Evolutionary conservation across 1,140 invertebrate species (phyloP).

Genomic region (Drosophila sechellia): DNA sequence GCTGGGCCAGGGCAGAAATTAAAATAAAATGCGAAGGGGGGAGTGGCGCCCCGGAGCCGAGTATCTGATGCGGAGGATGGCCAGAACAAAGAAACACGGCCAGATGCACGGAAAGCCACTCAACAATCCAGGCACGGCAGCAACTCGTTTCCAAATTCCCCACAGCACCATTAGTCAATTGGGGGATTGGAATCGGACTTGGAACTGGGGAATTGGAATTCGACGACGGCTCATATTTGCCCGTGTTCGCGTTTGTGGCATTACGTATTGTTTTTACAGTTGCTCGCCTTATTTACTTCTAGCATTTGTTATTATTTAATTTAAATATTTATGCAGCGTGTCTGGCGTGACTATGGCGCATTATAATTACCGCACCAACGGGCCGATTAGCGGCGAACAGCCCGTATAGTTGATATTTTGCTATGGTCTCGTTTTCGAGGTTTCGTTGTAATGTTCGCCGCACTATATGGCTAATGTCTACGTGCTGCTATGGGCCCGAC

Average conservation of each 20-base stretch:
- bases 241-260: slow-evolving; percentile 31
- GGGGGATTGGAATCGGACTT: slow-evolving; percentile 48
- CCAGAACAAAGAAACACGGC: slow-evolving; percentile 27
- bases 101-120: not conserved
- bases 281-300: slow-evolving; percentile 63
- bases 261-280: slow-evolving; percentile 82
- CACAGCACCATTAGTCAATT: slow-evolving; percentile 52
- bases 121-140: slow-evolving; percentile 18
- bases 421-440: slow-evolving; percentile 56
- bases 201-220: slow-evolving; percentile 21
- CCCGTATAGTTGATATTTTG: slow-evolving; percentile 62
- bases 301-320: slow-evolving; percentile 79
- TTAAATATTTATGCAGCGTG: slow-evolving; percentile 82
- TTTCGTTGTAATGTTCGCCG: slow-evolving; percentile 30
- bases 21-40: slow-evolving; percentile 55
- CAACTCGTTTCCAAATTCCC: slow-evolving; percentile 31
- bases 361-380: slow-evolving; percentile 67
- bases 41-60: slow-evolving; percentile 10
- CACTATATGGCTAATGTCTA: slow-evolving; percentile 43
- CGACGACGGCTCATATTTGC: slow-evolving; percentile 17
- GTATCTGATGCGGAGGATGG: slow-evolving; percentile 20
- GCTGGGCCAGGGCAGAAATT: slow-evolving; percentile 68
- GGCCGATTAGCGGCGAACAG: slow-evolving; percentile 14
- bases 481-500: slow-evolving; percentile 66
- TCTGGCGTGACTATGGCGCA: slow-evolving; percentile 76